These are phyloP conservation scores for Strigamia crassipes DNA, from an alignment of 2,888 invertebrate species.

Conservation along the genomic window DNA sequence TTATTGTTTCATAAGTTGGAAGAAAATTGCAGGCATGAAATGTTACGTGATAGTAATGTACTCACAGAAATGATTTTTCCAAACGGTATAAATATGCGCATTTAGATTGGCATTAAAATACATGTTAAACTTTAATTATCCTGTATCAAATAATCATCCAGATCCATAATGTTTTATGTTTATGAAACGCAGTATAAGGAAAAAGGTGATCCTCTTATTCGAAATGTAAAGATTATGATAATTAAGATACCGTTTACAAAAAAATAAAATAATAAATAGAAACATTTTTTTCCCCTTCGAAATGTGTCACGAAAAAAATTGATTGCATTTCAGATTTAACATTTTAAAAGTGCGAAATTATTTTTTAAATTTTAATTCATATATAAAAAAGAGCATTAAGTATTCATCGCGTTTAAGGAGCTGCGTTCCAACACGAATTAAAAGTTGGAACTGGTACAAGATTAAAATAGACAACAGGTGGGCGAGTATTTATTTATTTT, in stretches of 20 bases:
- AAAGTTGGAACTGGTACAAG: slow-evolving; percentile 18
- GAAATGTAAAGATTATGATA: not conserved
- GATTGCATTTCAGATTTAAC: not conserved
- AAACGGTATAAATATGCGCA: not conserved
- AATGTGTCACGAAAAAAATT: not conserved
- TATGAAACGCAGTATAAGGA: not conserved
- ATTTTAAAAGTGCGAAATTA: not conserved
- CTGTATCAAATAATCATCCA: not conserved
- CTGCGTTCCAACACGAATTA: not conserved
- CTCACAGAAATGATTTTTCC: not conserved
- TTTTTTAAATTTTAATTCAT: no score
- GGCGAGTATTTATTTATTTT: not conserved
- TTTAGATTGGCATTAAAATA: slow-evolving; percentile 28
- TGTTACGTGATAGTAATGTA: not conserved
- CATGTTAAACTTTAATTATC: not conserved
- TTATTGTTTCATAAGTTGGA: slow-evolving; percentile 7
- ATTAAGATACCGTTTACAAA: no score
- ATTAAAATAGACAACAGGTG: slow-evolving; percentile 24
- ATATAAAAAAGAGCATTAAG: not conserved
- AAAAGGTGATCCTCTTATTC: not conserved
- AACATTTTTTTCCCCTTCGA: not conserved
- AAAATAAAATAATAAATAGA: no score
- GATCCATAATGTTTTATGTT: not conserved
- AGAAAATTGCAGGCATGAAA: slow-evolving; percentile 17
- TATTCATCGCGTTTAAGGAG: slow-evolving; percentile 18